These are phyloP conservation scores for Capitulum mitella DNA, from an alignment of 2,888 invertebrate genomes.

Conservation along the genomic window DNA sequence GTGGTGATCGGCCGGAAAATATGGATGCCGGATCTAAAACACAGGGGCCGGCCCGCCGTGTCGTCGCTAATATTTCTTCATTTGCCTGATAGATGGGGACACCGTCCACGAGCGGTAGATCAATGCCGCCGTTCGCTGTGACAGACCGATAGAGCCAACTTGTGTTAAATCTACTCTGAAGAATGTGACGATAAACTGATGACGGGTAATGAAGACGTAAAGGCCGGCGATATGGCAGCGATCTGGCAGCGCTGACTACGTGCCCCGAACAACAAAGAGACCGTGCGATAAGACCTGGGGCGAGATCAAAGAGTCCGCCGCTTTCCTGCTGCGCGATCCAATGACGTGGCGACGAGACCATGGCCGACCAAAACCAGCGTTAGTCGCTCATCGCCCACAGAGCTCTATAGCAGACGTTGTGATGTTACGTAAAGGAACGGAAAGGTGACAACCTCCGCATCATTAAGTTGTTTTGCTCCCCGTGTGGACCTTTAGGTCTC, in stretches of 20 bases:
- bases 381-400: too few relatives aligned
- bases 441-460: too few relatives aligned
- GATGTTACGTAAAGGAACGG: too few relatives aligned
- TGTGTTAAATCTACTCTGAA: constrained; percentile 24
- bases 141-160: constrained; percentile 23
- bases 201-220: constrained; percentile 24
- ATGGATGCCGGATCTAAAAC: background rate
- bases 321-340: background rate
- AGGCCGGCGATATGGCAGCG: constrained; percentile 14
- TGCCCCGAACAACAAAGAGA: constrained; percentile 23
- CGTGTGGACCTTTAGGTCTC: too few relatives aligned
- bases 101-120: constrained; percentile 8
- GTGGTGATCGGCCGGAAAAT: constrained; percentile 14
- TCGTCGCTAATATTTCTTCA: constrained; percentile 20
- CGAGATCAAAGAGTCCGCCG: background rate
- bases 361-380: too few relatives aligned
- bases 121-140: constrained; percentile 12
- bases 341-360: background rate
- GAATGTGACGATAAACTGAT: constrained; percentile 24
- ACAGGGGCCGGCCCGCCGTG: background rate
- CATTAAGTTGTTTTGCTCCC: too few relatives aligned
- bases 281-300: background rate
- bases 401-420: too few relatives aligned
- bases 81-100: constrained; percentile 24
- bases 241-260: constrained; percentile 10